Base-by-base conservation (phyloP, 1,140 invertebrate species). In the Rhagoletis pomonella region DNA sequence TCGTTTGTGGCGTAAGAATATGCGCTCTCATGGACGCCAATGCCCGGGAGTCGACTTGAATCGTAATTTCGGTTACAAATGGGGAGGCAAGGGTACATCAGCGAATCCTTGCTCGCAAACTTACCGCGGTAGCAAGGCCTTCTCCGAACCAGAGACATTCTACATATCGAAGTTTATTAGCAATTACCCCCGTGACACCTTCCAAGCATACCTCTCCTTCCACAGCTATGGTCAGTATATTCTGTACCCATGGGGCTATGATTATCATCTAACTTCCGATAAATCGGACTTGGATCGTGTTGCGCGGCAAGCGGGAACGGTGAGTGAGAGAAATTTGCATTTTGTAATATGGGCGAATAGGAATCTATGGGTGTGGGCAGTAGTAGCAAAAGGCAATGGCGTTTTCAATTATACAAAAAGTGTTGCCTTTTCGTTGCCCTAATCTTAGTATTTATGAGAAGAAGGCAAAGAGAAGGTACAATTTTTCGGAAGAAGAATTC, bases 161-260 rank as follows among this genome's bases (percentile, higher is more conserved):
- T 96, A 97, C 1, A 94, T 95, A 60, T 93, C 94, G 91, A 94
- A 95, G 88, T 96, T 95, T 90, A 94, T 96, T 1, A 94, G 92
- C 73, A 92, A 89, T 62, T 94, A 91, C 44, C 90, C 90, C 14
- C 92, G 92, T 17, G 93, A 94, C 2, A 94, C 95, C 88, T 95
- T 95, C 92, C 95, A 96, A 89, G 95, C 96, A 7, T 98, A 97
- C 88, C 90, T 98, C 44, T 97, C 97, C 2, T 95, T 98, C 89
- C 98, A 99, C 92, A 97, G 97, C 69, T 98, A 98, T 90, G 97
- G 97, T 0, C 97, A 98, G 93, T 97, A 97, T 93, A 95, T 97
- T 90, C 94, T 98, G 10, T 96, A 97, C 87, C 97, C 97, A 1
- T 98, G 97, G 96, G 97, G 97, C 39, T 97, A 97, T 90, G 96